Evolutionary conservation across 2,797 vertebrate species (phyloP), one percentile per base, ranked within the genome.

Genomic region (Sus cebifrons): DNA sequence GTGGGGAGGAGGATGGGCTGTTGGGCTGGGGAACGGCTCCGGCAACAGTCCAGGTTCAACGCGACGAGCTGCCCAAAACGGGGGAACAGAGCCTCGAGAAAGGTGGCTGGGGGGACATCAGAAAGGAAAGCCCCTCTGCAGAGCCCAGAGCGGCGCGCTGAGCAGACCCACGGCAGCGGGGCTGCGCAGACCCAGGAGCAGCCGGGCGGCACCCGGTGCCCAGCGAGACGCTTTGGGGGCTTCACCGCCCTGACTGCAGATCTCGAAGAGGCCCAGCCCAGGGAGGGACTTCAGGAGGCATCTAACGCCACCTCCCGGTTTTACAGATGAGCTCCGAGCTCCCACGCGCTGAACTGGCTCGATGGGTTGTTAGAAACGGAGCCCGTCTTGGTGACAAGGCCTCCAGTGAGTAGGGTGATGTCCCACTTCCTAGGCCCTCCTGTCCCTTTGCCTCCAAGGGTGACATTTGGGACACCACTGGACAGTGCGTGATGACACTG

Each of bases 1-100:
- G 97, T 96, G 97, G 97, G 97, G 97, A 98, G 98, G 97, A 97
- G 98, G 97, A 98, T 97, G 95, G 98, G 96, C 97, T 97, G 98
- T 97, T 95, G 97, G 97, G 96, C 97, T 97, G 67, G 8, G 94
- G 97, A 98, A 96, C 97, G 96, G 96, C 95, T 96, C 91, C 96
- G 97, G 98, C 98, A 97, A 86, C 96, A 97, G 95, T 98, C 98
- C 98, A 98, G 98, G 96, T 98, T 97, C 93, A 96, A 97, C 95
- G 96, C 96, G 94, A 97, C 96, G 97, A 97, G 97, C 92, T 20
- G 56, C 97, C 96, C 96, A 89, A 95, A 96, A 97, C 93, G 96
- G 89, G 93, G 98, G 97, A 98, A 96, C 88, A 96, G 95, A 97
- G 93, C 97, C 81, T 95, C 77, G 90, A 90, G 81, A 96, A 97